Conservation (phyloP, 2,888 invertebrate species). For the Catocala nupta region DNA sequence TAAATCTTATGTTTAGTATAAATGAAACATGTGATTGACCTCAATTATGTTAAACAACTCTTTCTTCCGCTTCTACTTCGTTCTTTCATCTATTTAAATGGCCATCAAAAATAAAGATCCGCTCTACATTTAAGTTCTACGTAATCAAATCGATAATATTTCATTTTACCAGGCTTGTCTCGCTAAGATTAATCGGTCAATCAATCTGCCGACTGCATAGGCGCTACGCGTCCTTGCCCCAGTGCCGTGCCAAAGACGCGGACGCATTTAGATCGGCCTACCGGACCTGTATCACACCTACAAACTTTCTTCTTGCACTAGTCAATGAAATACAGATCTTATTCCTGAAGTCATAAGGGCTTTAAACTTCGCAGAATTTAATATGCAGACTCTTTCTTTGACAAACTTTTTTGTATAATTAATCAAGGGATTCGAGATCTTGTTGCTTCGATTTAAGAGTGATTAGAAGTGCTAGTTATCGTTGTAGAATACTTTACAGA, state of each 20-base stretch:
- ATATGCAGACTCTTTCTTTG: conserved; percentile 58
- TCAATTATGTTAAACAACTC: background rate
- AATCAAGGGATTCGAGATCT: conserved; percentile 61
- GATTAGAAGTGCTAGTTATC: conserved; percentile 40
- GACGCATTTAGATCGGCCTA: conserved; percentile 80
- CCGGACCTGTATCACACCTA: conserved; percentile 66
- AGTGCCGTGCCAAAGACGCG: conserved; percentile 79
- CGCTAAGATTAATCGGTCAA: conserved; percentile 81
- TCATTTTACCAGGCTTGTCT: conserved; percentile 54
- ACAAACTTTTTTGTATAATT: conserved; percentile 59
- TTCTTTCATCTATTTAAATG: conserved; percentile 17
- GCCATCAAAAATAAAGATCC: conserved; percentile 19
- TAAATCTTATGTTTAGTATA: too few species aligned
- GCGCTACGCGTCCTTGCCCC: conserved; percentile 84
- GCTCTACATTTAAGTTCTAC: conserved; percentile 19
- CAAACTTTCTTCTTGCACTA: conserved; percentile 72
- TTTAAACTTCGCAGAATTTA: conserved; percentile 51
- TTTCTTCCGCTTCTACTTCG: conserved; percentile 21
- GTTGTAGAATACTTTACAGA: conserved; percentile 56
- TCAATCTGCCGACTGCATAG: conserved; percentile 81
- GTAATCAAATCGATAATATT: conserved; percentile 41
- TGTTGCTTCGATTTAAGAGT: conserved; percentile 57
- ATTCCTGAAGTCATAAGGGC: conserved; percentile 56
- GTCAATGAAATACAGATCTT: conserved; percentile 71
- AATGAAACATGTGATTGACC: too few species aligned